phyloP scores from a whole-genome alignment of 2,113 vertebrate species.

The Centropus unirufus region DNA sequence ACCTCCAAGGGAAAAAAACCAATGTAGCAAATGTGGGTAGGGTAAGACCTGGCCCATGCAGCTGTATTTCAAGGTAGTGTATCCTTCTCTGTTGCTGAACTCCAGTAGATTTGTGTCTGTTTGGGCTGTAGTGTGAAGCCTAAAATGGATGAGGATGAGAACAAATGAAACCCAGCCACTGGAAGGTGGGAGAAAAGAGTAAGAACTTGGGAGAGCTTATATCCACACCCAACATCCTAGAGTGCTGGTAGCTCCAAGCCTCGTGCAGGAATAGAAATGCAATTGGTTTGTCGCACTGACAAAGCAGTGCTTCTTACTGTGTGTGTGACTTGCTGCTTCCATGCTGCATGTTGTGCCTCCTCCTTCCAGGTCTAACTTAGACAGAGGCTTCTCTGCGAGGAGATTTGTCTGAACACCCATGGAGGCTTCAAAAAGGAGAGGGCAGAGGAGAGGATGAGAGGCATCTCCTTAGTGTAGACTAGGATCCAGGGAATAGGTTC shows the following conservation, averaged over 20 bases:
- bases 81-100: neutral
- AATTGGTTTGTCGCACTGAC: neutral
- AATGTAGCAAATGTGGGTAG: neutral
- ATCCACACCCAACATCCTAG: neutral
- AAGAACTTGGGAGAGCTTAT: too few species aligned
- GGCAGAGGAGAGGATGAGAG: neutral
- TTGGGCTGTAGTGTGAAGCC: too few species aligned
- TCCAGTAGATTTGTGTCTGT: neutral
- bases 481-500: neutral
- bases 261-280: neutral
- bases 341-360: neutral
- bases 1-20: neutral
- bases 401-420: neutral
- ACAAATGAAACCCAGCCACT: neutral
- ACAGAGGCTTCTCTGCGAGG: neutral
- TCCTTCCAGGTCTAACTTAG: neutral
- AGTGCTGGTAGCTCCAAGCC: neutral
- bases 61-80: neutral
- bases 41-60: neutral
- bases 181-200: neutral
- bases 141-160: neutral
- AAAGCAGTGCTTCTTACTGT: too few species aligned
- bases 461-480: neutral
- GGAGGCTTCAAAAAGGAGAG: neutral
- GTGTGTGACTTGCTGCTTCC: neutral